phyloP scores from a whole-genome alignment of 2,888 invertebrate genomes.

The Agonopterix arenella region DNA sequence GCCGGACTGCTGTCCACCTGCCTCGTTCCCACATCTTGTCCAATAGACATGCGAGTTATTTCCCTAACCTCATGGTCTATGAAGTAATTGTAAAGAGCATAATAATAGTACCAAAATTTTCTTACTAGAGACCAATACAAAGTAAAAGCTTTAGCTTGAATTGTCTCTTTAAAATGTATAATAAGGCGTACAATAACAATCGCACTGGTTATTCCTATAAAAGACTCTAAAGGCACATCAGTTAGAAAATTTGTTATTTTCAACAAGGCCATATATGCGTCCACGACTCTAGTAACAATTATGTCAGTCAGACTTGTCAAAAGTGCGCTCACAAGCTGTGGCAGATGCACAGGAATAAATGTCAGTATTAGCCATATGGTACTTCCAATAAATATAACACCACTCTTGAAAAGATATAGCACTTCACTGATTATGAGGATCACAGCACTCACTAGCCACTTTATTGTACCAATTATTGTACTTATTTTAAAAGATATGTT shows the following conservation, averaged over 20 bases:
- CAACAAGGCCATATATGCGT: constrained; percentile 49
- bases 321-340: constrained; percentile 37
- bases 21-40: constrained; percentile 34
- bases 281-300: constrained; percentile 27
- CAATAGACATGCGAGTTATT: constrained; percentile 47
- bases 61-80: constrained; percentile 55
- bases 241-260: constrained; percentile 60
- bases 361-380: constrained; percentile 57
- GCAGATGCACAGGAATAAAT: constrained; percentile 59
- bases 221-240: constrained; percentile 67
- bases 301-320: constrained; percentile 29
- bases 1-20: constrained; percentile 11
- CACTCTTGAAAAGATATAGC: constrained; percentile 36
- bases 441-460: constrained; percentile 29
- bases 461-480: constrained; percentile 22
- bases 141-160: constrained; percentile 30
- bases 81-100: constrained; percentile 54
- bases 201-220: constrained; percentile 54
- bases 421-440: constrained; percentile 39
- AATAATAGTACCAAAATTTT: constrained; percentile 52
- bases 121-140: constrained; percentile 52
- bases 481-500: constrained; percentile 26
- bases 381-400: constrained; percentile 49
- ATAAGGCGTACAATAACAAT: constrained; percentile 49
- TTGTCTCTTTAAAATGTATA: constrained; percentile 47